phyloP scores from a whole-genome alignment of 1,140 invertebrate genomes.

The Conus betulinus region DNA sequence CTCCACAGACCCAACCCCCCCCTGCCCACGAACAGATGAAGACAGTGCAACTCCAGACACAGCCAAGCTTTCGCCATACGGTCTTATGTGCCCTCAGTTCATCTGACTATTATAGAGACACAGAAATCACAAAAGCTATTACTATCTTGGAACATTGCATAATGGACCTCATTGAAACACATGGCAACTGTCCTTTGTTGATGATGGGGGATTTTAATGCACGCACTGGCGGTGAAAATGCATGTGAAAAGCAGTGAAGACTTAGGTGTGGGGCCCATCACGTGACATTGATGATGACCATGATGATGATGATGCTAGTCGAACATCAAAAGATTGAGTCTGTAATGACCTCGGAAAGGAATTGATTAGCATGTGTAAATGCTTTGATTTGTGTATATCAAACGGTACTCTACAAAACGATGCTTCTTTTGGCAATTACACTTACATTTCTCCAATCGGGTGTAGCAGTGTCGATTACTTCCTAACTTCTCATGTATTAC shows the following conservation, averaged over 20 bases:
- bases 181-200: not conserved
- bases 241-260: not conserved
- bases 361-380: not conserved
- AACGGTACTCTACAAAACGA: not conserved
- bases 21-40: no score
- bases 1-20: no score
- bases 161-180: not conserved
- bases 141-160: not conserved
- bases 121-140: not conserved
- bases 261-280: not conserved
- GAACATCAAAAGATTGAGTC: not conserved
- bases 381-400: not conserved
- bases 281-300: not conserved
- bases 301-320: not conserved
- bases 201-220: not conserved
- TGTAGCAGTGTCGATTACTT: constrained; percentile 14
- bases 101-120: not conserved
- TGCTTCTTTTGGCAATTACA: not conserved
- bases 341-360: not conserved
- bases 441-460: not conserved
- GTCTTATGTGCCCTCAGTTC: no score
- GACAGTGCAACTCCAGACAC: no score
- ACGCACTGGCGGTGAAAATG: not conserved
- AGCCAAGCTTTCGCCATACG: no score
- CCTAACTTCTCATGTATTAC: not conserved